Percentiles rank a stretch among this genome's conserved stretches.
Evolutionary conservation across 2,113 vertebrate genomes (phyloP).

Genomic region (Toxotes jaculatrix): DNA sequence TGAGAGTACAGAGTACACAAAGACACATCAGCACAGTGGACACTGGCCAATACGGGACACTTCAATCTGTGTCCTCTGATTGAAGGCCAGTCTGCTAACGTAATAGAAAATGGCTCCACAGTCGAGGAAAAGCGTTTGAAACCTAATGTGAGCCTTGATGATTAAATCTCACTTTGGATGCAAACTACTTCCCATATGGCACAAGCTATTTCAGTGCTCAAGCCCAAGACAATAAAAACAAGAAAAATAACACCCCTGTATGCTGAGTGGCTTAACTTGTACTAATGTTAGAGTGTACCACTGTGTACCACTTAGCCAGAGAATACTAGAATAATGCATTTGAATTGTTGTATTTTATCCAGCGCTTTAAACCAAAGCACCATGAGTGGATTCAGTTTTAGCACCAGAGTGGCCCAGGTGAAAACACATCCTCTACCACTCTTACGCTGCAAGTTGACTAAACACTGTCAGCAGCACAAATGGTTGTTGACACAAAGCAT

Average conservation of each 20-base stretch:
- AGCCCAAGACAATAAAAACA: conserved; percentile 15
- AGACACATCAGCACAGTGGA: conserved; percentile 30
- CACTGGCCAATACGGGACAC: background rate
- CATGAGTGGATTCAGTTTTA: conserved; percentile 42
- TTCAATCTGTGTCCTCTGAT: conserved; percentile 42
- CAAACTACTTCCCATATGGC: conserved; percentile 38
- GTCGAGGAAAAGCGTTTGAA: conserved; percentile 37
- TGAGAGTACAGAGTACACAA: conserved; percentile 39
- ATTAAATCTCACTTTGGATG: conserved; percentile 34
- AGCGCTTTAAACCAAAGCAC: conserved; percentile 19
- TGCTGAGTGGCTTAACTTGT: background rate
- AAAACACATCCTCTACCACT: conserved; percentile 17
- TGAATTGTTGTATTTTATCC: conserved; percentile 1
- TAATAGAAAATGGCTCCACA: conserved; percentile 14
- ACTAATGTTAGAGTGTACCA: background rate
- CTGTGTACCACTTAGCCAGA: background rate
- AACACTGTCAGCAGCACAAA: conserved; percentile 25
- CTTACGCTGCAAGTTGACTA: conserved; percentile 11
- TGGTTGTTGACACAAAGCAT: conserved; percentile 39
- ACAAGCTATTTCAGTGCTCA: conserved; percentile 40
- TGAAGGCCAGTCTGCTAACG: conserved; percentile 39
- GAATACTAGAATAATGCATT: background rate
- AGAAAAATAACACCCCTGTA: background rate
- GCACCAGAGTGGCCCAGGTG: conserved; percentile 22
- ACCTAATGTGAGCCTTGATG: conserved; percentile 20